Evolutionary conservation across 2,113 vertebrate species (phyloP).

Genomic region (Opisthocomus hoazin): DNA sequence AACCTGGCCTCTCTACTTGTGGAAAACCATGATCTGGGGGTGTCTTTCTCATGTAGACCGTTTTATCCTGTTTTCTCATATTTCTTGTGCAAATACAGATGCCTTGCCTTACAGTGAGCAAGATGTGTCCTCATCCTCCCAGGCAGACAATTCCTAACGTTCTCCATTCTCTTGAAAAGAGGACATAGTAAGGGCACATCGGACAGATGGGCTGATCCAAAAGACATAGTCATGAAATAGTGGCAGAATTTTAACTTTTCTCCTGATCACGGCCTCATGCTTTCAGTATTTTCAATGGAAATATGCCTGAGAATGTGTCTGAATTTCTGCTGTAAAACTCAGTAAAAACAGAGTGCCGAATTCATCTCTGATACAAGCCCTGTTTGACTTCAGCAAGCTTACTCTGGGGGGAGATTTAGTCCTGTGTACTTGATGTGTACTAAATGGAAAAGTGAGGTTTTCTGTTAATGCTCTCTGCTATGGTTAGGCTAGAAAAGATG

Average conservation of each 20-base stretch:
- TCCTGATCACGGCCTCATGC: background rate
- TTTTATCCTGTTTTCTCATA: background rate
- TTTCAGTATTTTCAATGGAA: background rate
- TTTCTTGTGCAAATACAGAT: background rate
- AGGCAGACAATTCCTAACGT: background rate
- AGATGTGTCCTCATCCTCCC: background rate
- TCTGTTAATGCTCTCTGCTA: background rate
- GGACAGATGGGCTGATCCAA: background rate
- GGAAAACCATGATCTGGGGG: background rate
- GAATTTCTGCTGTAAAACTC: conserved; percentile 17
- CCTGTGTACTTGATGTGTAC: background rate
- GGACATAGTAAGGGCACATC: background rate
- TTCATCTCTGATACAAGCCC: background rate
- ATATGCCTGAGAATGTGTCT: background rate
- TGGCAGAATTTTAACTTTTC: background rate
- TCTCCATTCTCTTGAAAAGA: background rate
- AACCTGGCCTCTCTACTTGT: background rate
- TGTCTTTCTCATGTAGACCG: background rate
- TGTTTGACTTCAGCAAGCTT: conserved; percentile 34
- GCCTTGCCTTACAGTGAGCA: background rate
- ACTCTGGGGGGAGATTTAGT: background rate
- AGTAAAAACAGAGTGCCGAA: conserved; percentile 7
- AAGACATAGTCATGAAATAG: background rate
- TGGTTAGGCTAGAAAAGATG: background rate
- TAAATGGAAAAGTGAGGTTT: conserved; percentile 32